Conservation (phyloP, 2,888 invertebrate species). For the Cantharis lateralis region DNA sequence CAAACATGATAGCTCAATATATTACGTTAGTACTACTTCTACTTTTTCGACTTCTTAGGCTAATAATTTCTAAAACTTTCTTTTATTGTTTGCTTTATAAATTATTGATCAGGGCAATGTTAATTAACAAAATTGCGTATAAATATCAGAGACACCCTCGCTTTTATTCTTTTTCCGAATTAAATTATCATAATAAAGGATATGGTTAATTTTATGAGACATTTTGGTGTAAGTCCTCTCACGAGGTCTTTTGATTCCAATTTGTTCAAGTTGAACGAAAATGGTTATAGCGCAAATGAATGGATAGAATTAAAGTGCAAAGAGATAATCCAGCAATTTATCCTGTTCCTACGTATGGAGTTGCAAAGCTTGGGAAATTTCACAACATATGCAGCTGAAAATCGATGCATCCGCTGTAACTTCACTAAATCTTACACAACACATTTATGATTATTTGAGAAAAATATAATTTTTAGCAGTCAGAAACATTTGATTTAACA, state of each 20-base stretch:
- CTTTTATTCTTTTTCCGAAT: neutral
- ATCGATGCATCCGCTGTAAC: neutral
- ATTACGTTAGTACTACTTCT: conserved; percentile 33
- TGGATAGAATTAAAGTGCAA: neutral
- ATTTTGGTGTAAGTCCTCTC: neutral
- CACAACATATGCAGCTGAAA: neutral
- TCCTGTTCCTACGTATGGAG: neutral
- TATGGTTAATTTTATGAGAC: neutral
- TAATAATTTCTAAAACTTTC: conserved; percentile 11
- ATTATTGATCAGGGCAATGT: conserved; percentile 4
- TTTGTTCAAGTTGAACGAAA: neutral
- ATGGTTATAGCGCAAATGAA: neutral
- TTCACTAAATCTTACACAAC: neutral
- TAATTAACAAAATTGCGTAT: neutral
- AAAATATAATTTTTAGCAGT: too few relatives aligned
- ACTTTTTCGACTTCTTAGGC: conserved; percentile 19
- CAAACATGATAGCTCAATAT: conserved; percentile 42
- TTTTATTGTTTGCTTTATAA: conserved; percentile 14
- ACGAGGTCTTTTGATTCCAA: neutral
- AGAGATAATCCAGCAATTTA: neutral
- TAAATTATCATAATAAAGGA: neutral
- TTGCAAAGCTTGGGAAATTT: neutral
- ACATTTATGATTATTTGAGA: too few relatives aligned
- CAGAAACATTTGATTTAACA: too few relatives aligned
- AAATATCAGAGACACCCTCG: neutral